These are phyloP conservation scores for Hycleus cichorii DNA, from an alignment of 1,140 invertebrate genomes.

Conservation along the genomic window DNA sequence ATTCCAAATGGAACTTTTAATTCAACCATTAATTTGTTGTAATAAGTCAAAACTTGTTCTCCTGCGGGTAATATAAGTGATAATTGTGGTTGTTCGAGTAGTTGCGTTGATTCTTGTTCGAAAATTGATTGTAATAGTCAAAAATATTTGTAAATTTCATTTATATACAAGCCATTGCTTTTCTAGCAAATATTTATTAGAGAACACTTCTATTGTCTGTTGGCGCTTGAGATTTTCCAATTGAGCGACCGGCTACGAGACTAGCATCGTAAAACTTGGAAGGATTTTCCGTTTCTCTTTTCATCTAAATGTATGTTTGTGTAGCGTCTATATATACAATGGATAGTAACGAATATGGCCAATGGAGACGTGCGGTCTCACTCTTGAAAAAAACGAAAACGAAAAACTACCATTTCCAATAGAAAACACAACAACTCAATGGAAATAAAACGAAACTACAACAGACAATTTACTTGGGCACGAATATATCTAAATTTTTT, in stretches of 20 bases:
- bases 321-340: constrained; percentile 1
- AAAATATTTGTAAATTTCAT: constrained; percentile 1
- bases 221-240: constrained; percentile 25
- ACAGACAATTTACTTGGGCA: too few species aligned
- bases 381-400: too few species aligned
- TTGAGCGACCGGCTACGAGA: constrained; percentile 21
- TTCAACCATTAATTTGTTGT: constrained; percentile 7
- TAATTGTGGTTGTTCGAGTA: neutral
- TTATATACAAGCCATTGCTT: constrained; percentile 13
- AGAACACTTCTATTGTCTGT: constrained; percentile 23
- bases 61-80: neutral
- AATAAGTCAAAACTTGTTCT: constrained; percentile 7
- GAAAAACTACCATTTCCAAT: neutral
- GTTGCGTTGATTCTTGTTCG: neutral
- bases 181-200: constrained; percentile 26
- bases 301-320: neutral
- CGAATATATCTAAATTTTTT: too few species aligned
- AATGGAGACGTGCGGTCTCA: too few species aligned
- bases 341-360: constrained; percentile 12
- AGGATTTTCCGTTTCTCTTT: constrained; percentile 16
- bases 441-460: too few species aligned
- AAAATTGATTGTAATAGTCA: neutral
- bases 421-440: neutral
- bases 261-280: constrained; percentile 19
- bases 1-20: constrained; percentile 4